phyloP scores from a whole-genome alignment of 2,797 vertebrate species.

The Phalanger gymnotis region DNA sequence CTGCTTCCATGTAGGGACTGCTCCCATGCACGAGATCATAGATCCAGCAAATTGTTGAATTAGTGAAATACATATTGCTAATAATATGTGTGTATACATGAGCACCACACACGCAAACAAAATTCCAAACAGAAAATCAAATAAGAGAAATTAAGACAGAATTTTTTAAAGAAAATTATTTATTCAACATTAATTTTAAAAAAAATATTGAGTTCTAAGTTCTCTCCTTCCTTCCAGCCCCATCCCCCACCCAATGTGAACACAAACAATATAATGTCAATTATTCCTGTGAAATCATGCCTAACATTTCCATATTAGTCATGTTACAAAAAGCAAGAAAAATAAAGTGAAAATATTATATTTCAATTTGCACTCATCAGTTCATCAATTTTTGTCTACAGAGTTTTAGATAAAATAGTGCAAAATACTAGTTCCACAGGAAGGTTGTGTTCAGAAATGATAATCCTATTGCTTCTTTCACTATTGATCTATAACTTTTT shows the following conservation, averaged over 20 bases:
- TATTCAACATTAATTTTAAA: neutral
- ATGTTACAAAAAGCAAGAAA: neutral
- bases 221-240: too few species aligned
- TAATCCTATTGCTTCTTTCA: neutral
- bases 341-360: neutral
- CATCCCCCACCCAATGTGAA: too few species aligned
- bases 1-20: neutral
- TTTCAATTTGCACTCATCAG: neutral
- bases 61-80: neutral
- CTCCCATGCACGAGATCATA: neutral
- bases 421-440: neutral
- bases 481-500: neutral
- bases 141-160: neutral
- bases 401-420: neutral
- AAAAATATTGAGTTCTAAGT: too few species aligned
- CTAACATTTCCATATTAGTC: neutral
- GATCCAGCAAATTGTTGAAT: neutral
- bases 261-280: neutral
- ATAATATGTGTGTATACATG: neutral
- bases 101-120: neutral
- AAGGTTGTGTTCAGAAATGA: neutral
- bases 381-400: neutral
- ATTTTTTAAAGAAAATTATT: neutral
- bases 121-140: neutral
- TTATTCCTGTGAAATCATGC: neutral